A percentile compares a stretch with the other conserved stretches of the same genome.
Conservation (phyloP, 2,797 vertebrate genomes). For the Florisuga fusca region DNA sequence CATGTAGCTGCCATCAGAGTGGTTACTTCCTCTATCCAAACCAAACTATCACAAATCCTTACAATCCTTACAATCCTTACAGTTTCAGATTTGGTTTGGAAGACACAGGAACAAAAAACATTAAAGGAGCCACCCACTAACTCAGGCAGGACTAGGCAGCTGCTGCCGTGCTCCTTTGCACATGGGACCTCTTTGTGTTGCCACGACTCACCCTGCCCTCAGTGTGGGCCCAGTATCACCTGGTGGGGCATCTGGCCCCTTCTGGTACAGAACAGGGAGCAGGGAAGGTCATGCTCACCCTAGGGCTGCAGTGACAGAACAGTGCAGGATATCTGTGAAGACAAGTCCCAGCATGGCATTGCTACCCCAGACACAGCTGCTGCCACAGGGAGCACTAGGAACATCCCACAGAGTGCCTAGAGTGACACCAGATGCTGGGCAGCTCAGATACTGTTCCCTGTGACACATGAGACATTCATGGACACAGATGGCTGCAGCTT, state of each 20-base stretch:
- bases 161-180: background rate
- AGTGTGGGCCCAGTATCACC: background rate
- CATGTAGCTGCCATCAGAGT: background rate
- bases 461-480: accelerated
- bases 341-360: background rate
- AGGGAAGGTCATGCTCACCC: background rate
- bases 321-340: background rate
- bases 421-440: background rate
- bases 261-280: background rate
- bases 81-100: background rate
- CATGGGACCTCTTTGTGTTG: accelerated
- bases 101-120: background rate
- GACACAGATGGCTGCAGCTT: background rate
- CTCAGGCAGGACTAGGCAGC: accelerated
- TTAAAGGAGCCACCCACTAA: background rate
- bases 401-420: background rate
- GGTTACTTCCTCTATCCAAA: background rate
- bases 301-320: background rate
- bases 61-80: background rate
- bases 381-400: background rate
- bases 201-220: background rate
- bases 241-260: background rate
- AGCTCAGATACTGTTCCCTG: accelerated
- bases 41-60: background rate
- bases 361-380: background rate